Conservation (phyloP, 2,113 vertebrate species). For the Poecilia latipinna region DNA sequence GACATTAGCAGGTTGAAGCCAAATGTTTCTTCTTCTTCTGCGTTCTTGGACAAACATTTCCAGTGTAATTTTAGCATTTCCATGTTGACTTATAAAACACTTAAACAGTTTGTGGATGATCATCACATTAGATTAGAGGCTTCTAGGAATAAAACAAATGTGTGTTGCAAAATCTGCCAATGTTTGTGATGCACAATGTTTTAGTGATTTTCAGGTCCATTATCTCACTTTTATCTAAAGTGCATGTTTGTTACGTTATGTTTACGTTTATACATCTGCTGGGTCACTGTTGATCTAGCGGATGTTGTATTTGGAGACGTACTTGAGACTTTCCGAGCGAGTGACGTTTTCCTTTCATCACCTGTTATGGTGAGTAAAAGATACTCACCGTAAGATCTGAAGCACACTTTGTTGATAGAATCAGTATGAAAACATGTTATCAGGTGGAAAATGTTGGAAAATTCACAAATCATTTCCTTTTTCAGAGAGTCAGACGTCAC, state of each 20-base stretch:
- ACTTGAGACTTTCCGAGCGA: constrained; percentile 18
- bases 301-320: constrained; percentile 12
- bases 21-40: not conserved
- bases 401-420: constrained; percentile 7
- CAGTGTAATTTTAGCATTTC: not conserved
- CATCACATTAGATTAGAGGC: not conserved
- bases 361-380: not conserved
- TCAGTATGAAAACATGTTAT: not conserved
- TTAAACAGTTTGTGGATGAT: not conserved
- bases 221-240: not conserved
- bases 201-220: not conserved
- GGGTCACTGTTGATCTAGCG: not conserved
- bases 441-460: constrained; percentile 1
- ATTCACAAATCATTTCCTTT: constrained; percentile 15
- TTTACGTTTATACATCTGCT: not conserved
- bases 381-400: not conserved
- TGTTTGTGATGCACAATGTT: not conserved
- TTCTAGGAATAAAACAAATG: not conserved
- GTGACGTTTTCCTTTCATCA: not conserved
- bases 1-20: too few species aligned
- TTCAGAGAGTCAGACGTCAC: constrained; percentile 1
- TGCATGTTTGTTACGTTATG: not conserved
- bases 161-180: not conserved
- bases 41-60: not conserved
- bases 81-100: not conserved